A percentile compares a stretch with the other conserved stretches of the same genome.
phyloP scores from a whole-genome alignment of 2,888 invertebrate species.

The Sipha maydis region DNA sequence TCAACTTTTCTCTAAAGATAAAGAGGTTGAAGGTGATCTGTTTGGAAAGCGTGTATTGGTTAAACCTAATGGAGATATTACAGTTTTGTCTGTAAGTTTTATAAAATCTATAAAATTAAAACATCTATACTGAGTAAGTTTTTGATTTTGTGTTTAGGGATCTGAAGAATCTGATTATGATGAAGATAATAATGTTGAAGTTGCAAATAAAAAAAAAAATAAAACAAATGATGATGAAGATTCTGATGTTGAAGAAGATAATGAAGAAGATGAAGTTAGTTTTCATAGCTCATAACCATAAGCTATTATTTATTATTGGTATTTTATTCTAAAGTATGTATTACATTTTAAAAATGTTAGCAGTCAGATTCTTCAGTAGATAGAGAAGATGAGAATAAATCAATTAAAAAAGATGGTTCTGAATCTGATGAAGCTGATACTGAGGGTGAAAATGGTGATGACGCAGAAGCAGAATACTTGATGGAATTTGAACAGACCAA shows the following conservation, averaged over 20 bases:
- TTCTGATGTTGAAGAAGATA: not conserved
- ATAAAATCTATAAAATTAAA: not conserved
- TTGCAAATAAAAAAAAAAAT: slow-evolving; percentile 17
- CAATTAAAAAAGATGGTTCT: slow-evolving; percentile 12
- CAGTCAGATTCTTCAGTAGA: slow-evolving; percentile 19
- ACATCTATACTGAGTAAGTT: not conserved
- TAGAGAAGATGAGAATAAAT: slow-evolving; percentile 9
- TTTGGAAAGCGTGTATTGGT: slow-evolving; percentile 71
- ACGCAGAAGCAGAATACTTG: slow-evolving; percentile 59
- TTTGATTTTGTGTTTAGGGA: slow-evolving; percentile 17
- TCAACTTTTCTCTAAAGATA: slow-evolving; percentile 71
- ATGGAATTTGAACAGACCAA: slow-evolving; percentile 53
- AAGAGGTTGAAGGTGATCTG: slow-evolving; percentile 72
- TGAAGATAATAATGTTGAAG: slow-evolving; percentile 16
- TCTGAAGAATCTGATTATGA: slow-evolving; percentile 50
- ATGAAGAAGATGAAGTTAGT: slow-evolving; percentile 29
- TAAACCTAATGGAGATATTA: slow-evolving; percentile 73
- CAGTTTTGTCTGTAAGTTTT: slow-evolving; percentile 64
- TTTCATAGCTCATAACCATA: not conserved
- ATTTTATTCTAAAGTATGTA: not conserved
- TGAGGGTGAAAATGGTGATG: slow-evolving; percentile 54
- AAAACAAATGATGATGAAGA: slow-evolving; percentile 14
- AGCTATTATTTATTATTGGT: not conserved
- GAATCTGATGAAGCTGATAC: slow-evolving; percentile 6
- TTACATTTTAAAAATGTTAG: slow-evolving; percentile 18